Percentiles rank a stretch among this genome's conserved stretches.
These are phyloP conservation scores for Lepidurus arcticus DNA, from an alignment of 1,140 invertebrate species.

Conservation along the genomic window DNA sequence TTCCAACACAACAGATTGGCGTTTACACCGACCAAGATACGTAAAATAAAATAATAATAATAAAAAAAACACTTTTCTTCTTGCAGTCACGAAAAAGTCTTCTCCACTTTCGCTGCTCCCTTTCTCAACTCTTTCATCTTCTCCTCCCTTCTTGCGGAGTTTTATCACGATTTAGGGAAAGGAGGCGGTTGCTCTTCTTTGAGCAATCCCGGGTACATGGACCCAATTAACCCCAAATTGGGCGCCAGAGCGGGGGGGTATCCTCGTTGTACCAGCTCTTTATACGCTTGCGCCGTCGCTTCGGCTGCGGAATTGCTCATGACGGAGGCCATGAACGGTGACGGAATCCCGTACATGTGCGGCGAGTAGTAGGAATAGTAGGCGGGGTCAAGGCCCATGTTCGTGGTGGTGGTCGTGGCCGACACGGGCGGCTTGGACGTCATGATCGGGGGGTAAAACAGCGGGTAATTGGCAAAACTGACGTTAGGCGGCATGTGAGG, in stretches of 20 bases:
- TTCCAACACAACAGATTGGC: no score
- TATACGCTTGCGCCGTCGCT: conserved; percentile 32
- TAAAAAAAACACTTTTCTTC: background rate
- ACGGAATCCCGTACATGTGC: conserved; percentile 30
- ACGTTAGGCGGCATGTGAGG: conserved; percentile 5
- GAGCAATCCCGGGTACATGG: conserved; percentile 1
- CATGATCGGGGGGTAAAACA: conserved; percentile 26
- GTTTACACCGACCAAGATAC: no score
- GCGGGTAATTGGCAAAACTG: conserved; percentile 17
- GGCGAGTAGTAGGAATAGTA: conserved; percentile 31
- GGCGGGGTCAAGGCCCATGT: background rate
- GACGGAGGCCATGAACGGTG: background rate
- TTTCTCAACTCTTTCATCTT: background rate
- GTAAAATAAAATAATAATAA: background rate
- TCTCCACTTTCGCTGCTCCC: background rate
- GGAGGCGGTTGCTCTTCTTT: conserved; percentile 1
- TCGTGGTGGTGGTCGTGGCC: background rate
- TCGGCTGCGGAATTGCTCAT: conserved; percentile 28
- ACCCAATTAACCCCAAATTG: conserved; percentile 4
- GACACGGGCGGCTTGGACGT: background rate
- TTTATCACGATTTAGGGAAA: conserved; percentile 5
- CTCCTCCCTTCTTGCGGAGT: background rate
- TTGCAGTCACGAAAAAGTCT: no score
- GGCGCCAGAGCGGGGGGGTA: conserved; percentile 29
- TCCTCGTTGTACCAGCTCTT: conserved; percentile 31